Conservation (phyloP, 2,888 invertebrate species). For the Lacanobia oleracea region DNA sequence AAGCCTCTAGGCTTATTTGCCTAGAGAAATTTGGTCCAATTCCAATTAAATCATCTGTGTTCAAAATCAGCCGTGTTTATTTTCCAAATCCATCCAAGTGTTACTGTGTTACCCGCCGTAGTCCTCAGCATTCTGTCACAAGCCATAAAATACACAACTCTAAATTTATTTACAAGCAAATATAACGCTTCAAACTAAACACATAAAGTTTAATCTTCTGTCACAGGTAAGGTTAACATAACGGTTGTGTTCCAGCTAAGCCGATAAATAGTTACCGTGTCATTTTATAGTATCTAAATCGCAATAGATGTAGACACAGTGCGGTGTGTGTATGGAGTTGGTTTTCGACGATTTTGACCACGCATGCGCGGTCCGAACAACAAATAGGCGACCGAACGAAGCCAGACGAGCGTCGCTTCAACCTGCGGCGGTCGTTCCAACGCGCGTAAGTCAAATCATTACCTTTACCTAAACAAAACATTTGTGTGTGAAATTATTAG, state of each 20-base stretch:
- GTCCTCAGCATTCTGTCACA: conserved; percentile 42
- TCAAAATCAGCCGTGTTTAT: conserved; percentile 25
- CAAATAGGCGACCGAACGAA: conserved; percentile 45
- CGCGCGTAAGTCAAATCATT: conserved; percentile 28
- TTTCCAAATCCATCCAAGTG: conserved; percentile 44
- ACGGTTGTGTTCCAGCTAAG: conserved; percentile 51
- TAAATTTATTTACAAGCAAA: conserved; percentile 3
- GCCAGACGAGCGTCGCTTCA: conserved; percentile 60
- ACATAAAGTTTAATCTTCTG: conserved; percentile 35
- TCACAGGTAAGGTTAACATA: neutral
- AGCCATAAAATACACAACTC: conserved; percentile 12
- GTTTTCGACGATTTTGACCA: conserved; percentile 39
- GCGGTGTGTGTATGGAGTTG: conserved; percentile 39
- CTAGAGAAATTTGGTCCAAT: neutral
- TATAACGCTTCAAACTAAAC: neutral
- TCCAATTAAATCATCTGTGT: conserved; percentile 16
- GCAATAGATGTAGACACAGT: conserved; percentile 50
- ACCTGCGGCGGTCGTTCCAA: conserved; percentile 42
- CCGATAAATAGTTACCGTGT: conserved; percentile 50
- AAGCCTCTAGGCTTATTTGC: no score
- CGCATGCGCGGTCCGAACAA: conserved; percentile 60
- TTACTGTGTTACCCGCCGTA: conserved; percentile 8
- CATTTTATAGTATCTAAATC: conserved; percentile 46
- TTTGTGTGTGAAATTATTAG: conserved; percentile 50
- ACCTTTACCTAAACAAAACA: conserved; percentile 55